Conservation (phyloP, 35 echinoderm and acorn worm species). For the Ptychodera flava region DNA sequence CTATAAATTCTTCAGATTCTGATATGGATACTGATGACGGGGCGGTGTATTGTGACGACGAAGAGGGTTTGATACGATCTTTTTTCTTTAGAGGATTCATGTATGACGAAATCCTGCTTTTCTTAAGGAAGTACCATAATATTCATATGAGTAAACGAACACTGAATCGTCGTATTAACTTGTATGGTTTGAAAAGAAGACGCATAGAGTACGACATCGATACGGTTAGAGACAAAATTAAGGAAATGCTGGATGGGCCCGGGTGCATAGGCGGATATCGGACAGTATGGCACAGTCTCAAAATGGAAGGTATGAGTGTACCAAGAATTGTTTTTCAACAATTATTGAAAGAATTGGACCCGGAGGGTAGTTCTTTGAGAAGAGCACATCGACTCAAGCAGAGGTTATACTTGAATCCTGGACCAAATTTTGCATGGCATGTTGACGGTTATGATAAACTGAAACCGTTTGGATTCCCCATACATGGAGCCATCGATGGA, state of each 20-base stretch:
- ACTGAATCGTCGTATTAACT: neutral
- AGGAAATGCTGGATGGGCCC: neutral
- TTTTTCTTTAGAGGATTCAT: too few relatives aligned
- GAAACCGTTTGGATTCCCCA: too few relatives aligned
- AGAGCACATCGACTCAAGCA: neutral
- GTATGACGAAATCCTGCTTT: too few relatives aligned
- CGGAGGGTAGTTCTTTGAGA: neutral
- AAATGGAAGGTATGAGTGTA: neutral
- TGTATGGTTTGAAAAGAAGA: neutral
- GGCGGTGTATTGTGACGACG: too few relatives aligned
- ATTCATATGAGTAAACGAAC: neutral
- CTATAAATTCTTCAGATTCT: too few relatives aligned
- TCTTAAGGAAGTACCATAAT: neutral
- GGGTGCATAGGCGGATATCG: neutral
- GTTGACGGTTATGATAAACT: constrained; percentile 20
- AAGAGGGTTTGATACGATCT: too few relatives aligned
- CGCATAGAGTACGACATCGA: neutral
- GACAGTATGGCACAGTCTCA: constrained; percentile 5
- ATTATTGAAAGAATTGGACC: neutral
- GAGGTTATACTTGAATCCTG: neutral
- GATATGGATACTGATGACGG: too few relatives aligned
- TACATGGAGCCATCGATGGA: too few relatives aligned
- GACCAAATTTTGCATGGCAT: constrained; percentile 16
- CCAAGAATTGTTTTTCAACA: neutral
- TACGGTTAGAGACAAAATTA: neutral